phyloP scores from a whole-genome alignment of 2,113 vertebrate species.

The Casuarius casuarius region DNA sequence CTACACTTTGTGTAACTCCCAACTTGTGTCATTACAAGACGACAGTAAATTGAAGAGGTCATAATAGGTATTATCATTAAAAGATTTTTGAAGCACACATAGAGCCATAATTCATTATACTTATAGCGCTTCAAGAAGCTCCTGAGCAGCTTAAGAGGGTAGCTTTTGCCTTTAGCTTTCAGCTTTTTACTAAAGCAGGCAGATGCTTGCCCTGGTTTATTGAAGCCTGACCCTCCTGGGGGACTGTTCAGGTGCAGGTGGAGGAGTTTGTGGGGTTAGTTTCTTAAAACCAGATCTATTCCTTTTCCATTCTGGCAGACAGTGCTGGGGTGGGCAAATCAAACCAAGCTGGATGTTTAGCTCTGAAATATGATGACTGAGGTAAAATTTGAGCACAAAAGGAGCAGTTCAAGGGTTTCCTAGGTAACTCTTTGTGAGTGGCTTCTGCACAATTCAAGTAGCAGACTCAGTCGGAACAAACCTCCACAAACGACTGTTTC shows the following conservation, averaged over 20 bases:
- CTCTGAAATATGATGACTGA: neutral
- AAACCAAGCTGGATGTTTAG: neutral
- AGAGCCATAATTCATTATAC: neutral
- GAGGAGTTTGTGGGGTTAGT: neutral
- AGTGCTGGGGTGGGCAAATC: neutral
- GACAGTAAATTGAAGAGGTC: neutral
- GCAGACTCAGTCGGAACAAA: slow-evolving; percentile 2
- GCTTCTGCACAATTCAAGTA: slow-evolving; percentile 6
- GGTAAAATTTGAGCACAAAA: slow-evolving; percentile 13
- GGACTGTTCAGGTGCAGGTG: neutral
- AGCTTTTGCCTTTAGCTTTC: neutral
- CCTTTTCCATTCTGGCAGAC: neutral
- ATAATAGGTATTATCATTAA: neutral
- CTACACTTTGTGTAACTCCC: neutral
- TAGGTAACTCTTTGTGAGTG: slow-evolving; percentile 47
- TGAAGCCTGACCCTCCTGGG: neutral
- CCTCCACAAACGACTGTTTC: neutral
- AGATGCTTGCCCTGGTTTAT: neutral
- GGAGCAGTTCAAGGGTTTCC: slow-evolving; percentile 10
- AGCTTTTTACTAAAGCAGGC: neutral
- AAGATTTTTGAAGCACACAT: neutral
- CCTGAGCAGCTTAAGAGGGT: neutral
- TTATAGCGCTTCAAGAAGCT: neutral
- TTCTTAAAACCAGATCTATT: neutral
- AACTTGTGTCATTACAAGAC: neutral